Evolutionary conservation across 2,113 vertebrate species (phyloP).

Genomic region (Sardina pilchardus): DNA sequence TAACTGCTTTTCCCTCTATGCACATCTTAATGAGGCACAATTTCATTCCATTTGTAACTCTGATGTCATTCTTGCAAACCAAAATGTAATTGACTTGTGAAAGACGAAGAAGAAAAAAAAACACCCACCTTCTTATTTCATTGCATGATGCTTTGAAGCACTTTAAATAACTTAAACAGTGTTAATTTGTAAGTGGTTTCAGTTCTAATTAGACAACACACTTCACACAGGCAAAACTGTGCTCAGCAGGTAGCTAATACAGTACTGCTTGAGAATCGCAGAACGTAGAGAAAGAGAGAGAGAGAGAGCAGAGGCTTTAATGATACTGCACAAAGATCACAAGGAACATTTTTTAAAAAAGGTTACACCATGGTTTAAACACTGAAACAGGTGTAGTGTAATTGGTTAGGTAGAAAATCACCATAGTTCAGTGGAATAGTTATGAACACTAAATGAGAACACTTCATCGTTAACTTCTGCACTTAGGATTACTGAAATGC

Average conservation of each 20-base stretch:
- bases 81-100: slow-evolving; percentile 4
- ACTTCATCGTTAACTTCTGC: background rate
- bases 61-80: background rate
- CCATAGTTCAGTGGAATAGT: background rate
- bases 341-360: background rate
- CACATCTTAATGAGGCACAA: background rate
- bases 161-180: slow-evolving; percentile 53
- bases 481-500: background rate
- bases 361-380: background rate
- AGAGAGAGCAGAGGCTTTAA: slow-evolving; percentile 53
- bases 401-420: background rate
- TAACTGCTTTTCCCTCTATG: background rate
- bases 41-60: background rate
- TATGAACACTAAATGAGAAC: background rate
- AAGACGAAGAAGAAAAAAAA: background rate
- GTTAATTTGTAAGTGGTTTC: slow-evolving; percentile 49
- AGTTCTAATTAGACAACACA: slow-evolving; percentile 56
- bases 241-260: slow-evolving; percentile 60
- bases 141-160: slow-evolving; percentile 32
- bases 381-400: background rate
- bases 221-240: slow-evolving; percentile 48
- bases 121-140: background rate
- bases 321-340: slow-evolving; percentile 49
- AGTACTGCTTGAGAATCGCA: background rate
- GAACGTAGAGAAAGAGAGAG: slow-evolving; percentile 53